Evolutionary conservation across 2,797 vertebrate genomes (phyloP).

Genomic region (Mormyrops attenuatus): DNA sequence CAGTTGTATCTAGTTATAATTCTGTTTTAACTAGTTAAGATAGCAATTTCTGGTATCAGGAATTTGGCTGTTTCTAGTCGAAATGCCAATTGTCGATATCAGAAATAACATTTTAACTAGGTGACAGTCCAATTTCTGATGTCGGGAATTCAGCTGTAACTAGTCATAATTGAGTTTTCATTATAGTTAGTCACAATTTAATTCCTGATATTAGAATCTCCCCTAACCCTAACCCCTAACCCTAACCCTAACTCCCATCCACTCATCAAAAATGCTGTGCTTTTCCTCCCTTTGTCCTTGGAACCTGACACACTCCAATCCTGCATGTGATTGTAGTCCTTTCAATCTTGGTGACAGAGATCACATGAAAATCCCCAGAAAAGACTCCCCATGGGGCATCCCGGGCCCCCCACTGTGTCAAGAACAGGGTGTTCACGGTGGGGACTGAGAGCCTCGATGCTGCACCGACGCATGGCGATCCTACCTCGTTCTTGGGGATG

Average conservation of each 20-base stretch:
- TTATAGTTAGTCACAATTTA: background rate
- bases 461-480: background rate
- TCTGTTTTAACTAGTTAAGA: background rate
- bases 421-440: background rate
- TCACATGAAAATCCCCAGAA: background rate
- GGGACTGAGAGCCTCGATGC: background rate
- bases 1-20: background rate
- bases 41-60: background rate
- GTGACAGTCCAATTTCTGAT: background rate
- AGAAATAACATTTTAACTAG: background rate
- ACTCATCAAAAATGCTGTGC: background rate
- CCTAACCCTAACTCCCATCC: background rate
- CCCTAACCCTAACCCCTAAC: no score
- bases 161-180: background rate
- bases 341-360: background rate
- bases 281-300: background rate
- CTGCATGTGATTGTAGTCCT: background rate
- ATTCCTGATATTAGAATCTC: background rate
- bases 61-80: background rate
- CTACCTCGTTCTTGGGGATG: conserved; percentile 81
- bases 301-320: background rate
- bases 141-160: background rate
- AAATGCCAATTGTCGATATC: background rate
- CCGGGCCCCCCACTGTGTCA: background rate
- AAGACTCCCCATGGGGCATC: background rate